Conservation (phyloP, 2,797 vertebrate species). For the Sylvia borin region DNA sequence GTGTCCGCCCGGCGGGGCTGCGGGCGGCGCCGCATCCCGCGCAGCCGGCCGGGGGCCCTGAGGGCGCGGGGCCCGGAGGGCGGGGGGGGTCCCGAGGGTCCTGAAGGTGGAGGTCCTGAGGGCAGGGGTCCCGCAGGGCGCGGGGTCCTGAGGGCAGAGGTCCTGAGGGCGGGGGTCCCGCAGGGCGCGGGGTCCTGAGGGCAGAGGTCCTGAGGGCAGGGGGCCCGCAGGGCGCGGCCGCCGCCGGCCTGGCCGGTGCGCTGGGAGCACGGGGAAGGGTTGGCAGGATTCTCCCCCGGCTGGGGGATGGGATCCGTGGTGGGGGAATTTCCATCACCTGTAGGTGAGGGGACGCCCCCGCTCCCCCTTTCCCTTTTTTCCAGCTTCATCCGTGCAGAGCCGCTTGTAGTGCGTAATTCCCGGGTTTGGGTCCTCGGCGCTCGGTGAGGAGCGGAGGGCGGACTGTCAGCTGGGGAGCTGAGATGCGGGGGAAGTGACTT, state of each 20-base stretch:
- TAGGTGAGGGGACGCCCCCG: not conserved
- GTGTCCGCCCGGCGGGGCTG: not conserved
- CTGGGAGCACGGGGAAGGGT: not conserved
- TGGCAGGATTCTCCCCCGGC: rapidly evolving
- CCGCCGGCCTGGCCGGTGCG: not conserved
- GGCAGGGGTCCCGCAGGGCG: no score
- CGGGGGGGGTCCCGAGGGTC: no score
- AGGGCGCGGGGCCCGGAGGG: not conserved
- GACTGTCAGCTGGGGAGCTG: not conserved
- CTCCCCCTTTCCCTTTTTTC: not conserved
- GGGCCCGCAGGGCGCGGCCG: not conserved
- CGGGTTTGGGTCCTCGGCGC: not conserved
- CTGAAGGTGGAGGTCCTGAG: not conserved
- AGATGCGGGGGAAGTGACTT: not conserved
- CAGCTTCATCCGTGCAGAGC: not conserved
- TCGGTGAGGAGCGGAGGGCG: not conserved
- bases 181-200: no score
- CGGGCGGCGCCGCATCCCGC: not conserved
- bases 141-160: no score
- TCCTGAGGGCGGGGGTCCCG: no score
- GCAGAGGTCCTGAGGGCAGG: not conserved
- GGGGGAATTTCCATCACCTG: not conserved
- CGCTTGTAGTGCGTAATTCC: not conserved
- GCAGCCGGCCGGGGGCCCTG: not conserved
- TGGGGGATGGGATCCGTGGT: not conserved